Conservation (phyloP, 2,113 vertebrate species). For the Leucopternis melanops region DNA sequence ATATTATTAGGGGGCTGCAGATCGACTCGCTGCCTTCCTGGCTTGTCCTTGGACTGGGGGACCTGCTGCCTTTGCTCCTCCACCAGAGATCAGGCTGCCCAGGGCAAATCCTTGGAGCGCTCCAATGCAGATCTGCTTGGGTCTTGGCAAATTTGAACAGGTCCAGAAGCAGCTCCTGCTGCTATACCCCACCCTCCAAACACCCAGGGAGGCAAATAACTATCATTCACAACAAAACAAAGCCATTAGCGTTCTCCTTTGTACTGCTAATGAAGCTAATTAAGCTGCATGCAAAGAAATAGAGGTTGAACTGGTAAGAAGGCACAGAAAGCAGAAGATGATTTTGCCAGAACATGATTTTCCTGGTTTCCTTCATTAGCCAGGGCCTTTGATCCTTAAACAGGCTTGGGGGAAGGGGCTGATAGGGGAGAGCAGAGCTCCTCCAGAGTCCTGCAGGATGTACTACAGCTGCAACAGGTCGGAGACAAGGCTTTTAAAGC, state of each 20-base stretch:
- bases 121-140: not conserved
- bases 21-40: not conserved
- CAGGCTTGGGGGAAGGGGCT: not conserved
- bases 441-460: rapidly evolving
- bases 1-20: no score
- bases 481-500: not conserved
- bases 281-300: constrained; percentile 8
- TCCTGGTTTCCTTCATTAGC: constrained; percentile 1
- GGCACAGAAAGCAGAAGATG: not conserved
- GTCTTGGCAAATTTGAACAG: not conserved
- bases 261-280: constrained; percentile 50
- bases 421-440: not conserved
- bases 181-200: not conserved
- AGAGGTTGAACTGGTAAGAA: constrained; percentile 20
- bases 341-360: not conserved
- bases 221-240: not conserved
- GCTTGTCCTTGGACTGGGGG: not conserved
- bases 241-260: constrained; percentile 33
- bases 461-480: not conserved
- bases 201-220: not conserved
- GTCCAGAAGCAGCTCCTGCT: not conserved
- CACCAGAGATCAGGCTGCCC: not conserved
- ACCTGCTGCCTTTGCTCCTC: not conserved
- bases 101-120: not conserved
- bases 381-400: not conserved